Evolutionary conservation across 2,797 vertebrate genomes (phyloP).

Genomic region (Rousettus madagascariensis): DNA sequence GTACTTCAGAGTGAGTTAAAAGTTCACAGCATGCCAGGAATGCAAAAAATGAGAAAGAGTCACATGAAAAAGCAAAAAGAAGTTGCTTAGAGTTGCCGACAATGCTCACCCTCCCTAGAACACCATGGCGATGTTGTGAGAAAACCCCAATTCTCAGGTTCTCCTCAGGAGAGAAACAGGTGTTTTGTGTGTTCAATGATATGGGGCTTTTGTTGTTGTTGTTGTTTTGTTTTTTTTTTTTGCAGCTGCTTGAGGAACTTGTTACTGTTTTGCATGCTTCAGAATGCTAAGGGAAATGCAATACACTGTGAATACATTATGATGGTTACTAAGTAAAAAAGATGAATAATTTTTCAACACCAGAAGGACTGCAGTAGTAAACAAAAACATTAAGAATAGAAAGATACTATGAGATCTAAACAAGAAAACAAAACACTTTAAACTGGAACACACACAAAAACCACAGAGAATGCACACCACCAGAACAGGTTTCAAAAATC

Average conservation of each 20-base stretch:
- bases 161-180: neutral
- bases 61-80: neutral
- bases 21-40: neutral
- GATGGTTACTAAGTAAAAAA: no score
- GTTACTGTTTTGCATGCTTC: neutral
- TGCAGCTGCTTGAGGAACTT: neutral
- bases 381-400: neutral
- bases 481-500: neutral
- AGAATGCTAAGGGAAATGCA: neutral
- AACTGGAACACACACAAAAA: neutral
- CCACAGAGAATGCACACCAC: neutral
- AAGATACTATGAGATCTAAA: neutral
- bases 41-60: neutral
- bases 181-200: neutral
- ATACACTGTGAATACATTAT: neutral
- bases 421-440: neutral
- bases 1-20: no score
- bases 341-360: neutral
- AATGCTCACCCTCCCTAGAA: neutral
- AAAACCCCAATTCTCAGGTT: neutral
- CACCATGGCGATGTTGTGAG: neutral
- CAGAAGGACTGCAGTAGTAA: neutral
- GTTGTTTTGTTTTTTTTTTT: no score
- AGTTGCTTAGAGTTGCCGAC: neutral
- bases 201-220: neutral